These are phyloP conservation scores for Tachina grossa DNA, from an alignment of 2,888 invertebrate genomes.

Conservation along the genomic window DNA sequence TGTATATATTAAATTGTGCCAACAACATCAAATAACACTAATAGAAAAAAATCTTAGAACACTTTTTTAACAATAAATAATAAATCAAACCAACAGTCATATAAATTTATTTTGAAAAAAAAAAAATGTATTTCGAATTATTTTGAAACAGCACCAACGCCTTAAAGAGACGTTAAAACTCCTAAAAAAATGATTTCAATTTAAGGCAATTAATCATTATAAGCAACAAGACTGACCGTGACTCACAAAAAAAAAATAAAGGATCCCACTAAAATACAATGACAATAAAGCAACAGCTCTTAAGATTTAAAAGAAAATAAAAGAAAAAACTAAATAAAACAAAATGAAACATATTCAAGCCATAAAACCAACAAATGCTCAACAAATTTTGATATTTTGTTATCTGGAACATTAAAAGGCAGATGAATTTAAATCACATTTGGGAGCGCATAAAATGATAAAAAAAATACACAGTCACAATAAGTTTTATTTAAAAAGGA, in stretches of 20 bases:
- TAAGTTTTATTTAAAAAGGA: conserved; percentile 38
- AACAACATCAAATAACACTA: too few relatives aligned
- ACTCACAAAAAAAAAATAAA: conserved; percentile 24
- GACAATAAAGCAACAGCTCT: conserved; percentile 52
- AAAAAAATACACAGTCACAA: neutral
- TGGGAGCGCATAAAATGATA: conserved; percentile 9
- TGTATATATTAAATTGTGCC: too few relatives aligned
- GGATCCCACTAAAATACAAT: conserved; percentile 49
- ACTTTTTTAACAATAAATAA: too few relatives aligned
- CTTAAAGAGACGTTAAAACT: conserved; percentile 62
- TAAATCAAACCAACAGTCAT: conserved; percentile 14
- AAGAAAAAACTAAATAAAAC: conserved; percentile 33
- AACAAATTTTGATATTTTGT: conserved; percentile 65
- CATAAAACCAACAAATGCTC: conserved; percentile 68
- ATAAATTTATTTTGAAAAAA: conserved; percentile 22
- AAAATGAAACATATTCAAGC: conserved; percentile 31
- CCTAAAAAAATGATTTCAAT: conserved; percentile 36
- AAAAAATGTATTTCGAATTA: conserved; percentile 14
- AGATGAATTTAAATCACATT: conserved; percentile 58
- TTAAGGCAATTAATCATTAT: conserved; percentile 68
- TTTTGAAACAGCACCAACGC: conserved; percentile 66
- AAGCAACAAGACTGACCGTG: conserved; percentile 53
- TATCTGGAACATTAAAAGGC: conserved; percentile 65
- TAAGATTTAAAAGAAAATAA: neutral
- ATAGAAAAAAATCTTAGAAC: too few relatives aligned